These are phyloP conservation scores for Damaliscus lunatus DNA, from an alignment of 2,113 vertebrate genomes.

Conservation along the genomic window DNA sequence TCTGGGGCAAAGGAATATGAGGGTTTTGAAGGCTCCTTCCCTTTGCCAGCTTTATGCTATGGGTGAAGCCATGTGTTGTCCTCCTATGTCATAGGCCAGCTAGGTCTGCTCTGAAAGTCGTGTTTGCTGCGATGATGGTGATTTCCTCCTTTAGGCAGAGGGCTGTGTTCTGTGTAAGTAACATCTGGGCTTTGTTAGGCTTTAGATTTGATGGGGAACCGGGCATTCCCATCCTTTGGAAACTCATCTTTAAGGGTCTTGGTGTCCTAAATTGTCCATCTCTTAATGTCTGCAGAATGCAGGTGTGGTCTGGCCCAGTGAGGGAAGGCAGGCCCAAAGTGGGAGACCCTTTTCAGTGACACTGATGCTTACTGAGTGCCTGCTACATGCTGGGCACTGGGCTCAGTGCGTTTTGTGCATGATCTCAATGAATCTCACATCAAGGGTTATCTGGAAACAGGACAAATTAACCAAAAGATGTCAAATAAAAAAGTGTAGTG, in stretches of 20 bases:
- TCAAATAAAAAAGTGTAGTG: background rate
- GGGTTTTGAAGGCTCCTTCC: background rate
- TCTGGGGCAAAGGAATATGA: background rate
- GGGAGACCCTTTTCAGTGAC: background rate
- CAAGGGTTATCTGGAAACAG: background rate
- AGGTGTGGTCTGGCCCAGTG: background rate
- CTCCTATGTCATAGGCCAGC: background rate
- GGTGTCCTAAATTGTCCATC: background rate
- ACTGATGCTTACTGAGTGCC: background rate
- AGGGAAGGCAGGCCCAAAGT: background rate
- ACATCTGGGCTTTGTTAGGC: background rate
- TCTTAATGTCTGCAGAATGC: background rate
- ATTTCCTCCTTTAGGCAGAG: background rate
- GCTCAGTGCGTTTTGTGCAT: background rate
- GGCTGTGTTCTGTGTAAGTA: background rate
- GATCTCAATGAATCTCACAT: background rate
- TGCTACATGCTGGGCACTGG: accelerated
- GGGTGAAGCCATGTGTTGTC: background rate
- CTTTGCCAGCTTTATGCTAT: background rate
- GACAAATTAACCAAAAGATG: background rate
- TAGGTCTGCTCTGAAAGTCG: background rate
- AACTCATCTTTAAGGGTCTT: background rate
- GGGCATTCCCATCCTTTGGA: background rate
- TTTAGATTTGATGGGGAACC: background rate
- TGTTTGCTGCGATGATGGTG: background rate